phyloP scores from a whole-genome alignment of 1,140 invertebrate species.

The Neuroterus valhalla region DNA sequence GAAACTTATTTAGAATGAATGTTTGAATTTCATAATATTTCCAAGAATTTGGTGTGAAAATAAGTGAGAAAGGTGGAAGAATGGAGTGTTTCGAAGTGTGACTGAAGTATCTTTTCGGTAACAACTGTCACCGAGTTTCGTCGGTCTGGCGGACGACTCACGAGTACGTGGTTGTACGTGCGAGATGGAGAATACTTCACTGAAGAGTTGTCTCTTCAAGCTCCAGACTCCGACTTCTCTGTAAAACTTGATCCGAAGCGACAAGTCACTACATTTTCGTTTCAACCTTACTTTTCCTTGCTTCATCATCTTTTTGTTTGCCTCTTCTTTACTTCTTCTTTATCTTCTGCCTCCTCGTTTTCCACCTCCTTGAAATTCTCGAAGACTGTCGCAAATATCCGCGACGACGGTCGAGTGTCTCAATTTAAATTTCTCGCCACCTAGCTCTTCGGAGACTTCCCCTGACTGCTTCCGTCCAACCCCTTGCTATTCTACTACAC shows the following conservation, averaged over 20 bases:
- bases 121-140: slow-evolving; percentile 22
- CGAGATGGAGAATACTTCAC: not conserved
- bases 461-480: not conserved
- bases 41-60: not conserved
- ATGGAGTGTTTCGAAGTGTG: slow-evolving; percentile 12
- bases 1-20: not conserved
- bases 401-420: slow-evolving; percentile 15
- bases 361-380: slow-evolving; percentile 17
- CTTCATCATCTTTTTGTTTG: slow-evolving; percentile 1
- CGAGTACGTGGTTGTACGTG: not conserved
- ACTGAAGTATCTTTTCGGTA: not conserved
- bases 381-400: slow-evolving; percentile 19
- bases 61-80: not conserved
- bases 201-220: slow-evolving; percentile 5
- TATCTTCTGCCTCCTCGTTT: slow-evolving; percentile 24
- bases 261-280: not conserved
- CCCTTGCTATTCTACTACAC: not conserved
- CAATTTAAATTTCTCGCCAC: slow-evolving; percentile 23
- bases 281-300: slow-evolving; percentile 14
- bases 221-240: not conserved
- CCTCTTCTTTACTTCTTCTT: not conserved
- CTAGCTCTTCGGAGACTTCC: not conserved
- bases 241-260: slow-evolving; percentile 24
- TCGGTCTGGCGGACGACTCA: not conserved
- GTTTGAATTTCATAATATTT: not conserved